Percentiles rank a stretch among this genome's conserved stretches.
Evolutionary conservation across 2,888 invertebrate species (phyloP).

Genomic region (Lasioglossum malachurum): DNA sequence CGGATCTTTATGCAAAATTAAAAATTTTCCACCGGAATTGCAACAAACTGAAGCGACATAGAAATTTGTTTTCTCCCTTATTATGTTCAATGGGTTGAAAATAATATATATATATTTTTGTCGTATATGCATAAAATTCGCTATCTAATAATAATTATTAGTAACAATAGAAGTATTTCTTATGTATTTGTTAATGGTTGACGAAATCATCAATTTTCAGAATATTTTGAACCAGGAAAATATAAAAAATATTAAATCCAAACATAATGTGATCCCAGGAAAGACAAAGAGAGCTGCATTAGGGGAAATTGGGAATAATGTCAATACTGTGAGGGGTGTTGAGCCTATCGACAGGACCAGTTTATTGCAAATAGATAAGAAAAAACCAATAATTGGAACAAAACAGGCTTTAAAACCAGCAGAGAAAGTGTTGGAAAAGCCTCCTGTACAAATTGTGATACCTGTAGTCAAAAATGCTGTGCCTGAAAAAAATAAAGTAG

Average conservation of each 20-base stretch:
- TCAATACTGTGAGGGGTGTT: constrained; percentile 81
- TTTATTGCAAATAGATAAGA: constrained; percentile 73
- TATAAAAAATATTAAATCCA: constrained; percentile 75
- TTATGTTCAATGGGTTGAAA: too few species aligned
- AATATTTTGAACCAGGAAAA: constrained; percentile 81
- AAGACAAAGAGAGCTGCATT: constrained; percentile 84
- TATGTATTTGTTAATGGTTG: not conserved
- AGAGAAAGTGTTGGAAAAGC: constrained; percentile 70
- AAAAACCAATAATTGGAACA: constrained; percentile 56
- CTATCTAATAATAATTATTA: not conserved
- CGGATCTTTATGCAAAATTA: too few species aligned
- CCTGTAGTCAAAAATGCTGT: constrained; percentile 67
- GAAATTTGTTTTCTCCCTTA: too few species aligned
- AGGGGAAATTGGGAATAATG: constrained; percentile 86
- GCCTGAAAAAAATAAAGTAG: constrained; percentile 39
- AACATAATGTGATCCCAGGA: constrained; percentile 57
- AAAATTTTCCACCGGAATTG: too few species aligned
- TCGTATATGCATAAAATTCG: too few species aligned
- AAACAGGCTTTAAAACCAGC: constrained; percentile 59
- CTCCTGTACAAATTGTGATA: constrained; percentile 71
- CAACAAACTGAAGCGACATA: too few species aligned
- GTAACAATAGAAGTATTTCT: not conserved
- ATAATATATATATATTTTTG: too few species aligned
- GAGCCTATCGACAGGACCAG: constrained; percentile 79
- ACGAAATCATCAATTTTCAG: constrained; percentile 67